phyloP scores from a whole-genome alignment of 2,113 vertebrate species.

The Ophiodon elongatus region DNA sequence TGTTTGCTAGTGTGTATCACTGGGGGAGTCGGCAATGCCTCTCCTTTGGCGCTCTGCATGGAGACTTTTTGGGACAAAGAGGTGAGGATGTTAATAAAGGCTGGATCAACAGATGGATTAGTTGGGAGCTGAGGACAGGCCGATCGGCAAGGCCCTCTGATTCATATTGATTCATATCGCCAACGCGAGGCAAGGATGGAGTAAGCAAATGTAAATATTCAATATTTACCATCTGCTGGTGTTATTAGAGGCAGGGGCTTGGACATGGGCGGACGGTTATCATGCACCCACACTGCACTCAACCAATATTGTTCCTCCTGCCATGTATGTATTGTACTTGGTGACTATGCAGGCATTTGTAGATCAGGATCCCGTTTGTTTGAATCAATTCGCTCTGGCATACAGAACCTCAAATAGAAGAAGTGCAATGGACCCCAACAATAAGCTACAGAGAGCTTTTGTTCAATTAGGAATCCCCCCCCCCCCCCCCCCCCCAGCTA shows the following conservation, averaged over 20 bases:
- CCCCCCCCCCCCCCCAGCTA: background rate
- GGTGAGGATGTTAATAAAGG: slow-evolving; percentile 78
- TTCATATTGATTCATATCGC: slow-evolving; percentile 82
- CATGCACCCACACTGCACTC: slow-evolving; percentile 62
- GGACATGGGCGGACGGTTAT: slow-evolving; percentile 73
- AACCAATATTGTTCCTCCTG: slow-evolving; percentile 72
- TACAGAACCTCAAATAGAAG: slow-evolving; percentile 34
- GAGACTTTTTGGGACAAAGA: slow-evolving; percentile 67
- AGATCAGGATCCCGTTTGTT: slow-evolving; percentile 70
- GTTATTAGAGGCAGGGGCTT: slow-evolving; percentile 82
- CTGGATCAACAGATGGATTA: slow-evolving; percentile 78
- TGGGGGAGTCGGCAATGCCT: background rate
- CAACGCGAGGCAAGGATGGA: slow-evolving; percentile 72
- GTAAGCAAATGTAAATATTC: slow-evolving; percentile 88
- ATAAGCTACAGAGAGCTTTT: slow-evolving; percentile 4
- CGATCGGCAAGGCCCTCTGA: slow-evolving; percentile 48
- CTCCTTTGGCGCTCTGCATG: slow-evolving; percentile 20
- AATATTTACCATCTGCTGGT: slow-evolving; percentile 85
- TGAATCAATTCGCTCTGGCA: slow-evolving; percentile 47
- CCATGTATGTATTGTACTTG: slow-evolving; percentile 61
- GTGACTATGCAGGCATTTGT: slow-evolving; percentile 67
- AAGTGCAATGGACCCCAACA: slow-evolving; percentile 14
- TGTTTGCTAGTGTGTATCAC: slow-evolving; percentile 9
- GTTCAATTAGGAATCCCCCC: background rate
- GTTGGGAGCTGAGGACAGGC: slow-evolving; percentile 56